Conservation (phyloP, 2,888 invertebrate genomes). For the Parascotia fuliginaria region DNA sequence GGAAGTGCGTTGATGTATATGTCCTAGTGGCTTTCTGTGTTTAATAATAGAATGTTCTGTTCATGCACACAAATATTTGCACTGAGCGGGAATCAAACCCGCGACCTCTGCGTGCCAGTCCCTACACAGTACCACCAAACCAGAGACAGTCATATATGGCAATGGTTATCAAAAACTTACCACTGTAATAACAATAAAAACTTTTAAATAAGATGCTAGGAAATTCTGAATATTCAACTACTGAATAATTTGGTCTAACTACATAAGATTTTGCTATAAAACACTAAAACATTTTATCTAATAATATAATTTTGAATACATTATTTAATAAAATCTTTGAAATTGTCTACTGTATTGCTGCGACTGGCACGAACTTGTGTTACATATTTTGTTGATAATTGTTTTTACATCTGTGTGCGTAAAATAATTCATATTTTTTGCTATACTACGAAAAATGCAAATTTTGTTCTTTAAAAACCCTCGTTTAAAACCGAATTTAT, state of each 20-base stretch:
- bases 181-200: neutral
- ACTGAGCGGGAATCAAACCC: too few species aligned
- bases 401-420: neutral
- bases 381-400: too few species aligned
- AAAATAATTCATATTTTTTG: neutral
- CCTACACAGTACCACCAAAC: too few species aligned
- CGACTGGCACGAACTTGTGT: constrained; percentile 9
- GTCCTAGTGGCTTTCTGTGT: too few species aligned
- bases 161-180: neutral
- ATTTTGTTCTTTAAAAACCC: too few species aligned
- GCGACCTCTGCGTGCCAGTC: too few species aligned
- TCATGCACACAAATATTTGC: too few species aligned
- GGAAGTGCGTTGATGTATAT: too few species aligned
- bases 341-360: constrained; percentile 7
- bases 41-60: too few species aligned
- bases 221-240: neutral
- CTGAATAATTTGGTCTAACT: constrained; percentile 4
- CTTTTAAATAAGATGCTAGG: neutral
- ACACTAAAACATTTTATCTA: constrained; percentile 21
- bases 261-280: constrained; percentile 1
- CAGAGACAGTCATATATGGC: too few species aligned
- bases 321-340: neutral
- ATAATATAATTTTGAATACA: constrained; percentile 10
- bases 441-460: neutral
- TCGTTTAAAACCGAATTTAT: too few species aligned